Conservation (phyloP, 2,888 invertebrate genomes). For the Amaurobius ferox region DNA sequence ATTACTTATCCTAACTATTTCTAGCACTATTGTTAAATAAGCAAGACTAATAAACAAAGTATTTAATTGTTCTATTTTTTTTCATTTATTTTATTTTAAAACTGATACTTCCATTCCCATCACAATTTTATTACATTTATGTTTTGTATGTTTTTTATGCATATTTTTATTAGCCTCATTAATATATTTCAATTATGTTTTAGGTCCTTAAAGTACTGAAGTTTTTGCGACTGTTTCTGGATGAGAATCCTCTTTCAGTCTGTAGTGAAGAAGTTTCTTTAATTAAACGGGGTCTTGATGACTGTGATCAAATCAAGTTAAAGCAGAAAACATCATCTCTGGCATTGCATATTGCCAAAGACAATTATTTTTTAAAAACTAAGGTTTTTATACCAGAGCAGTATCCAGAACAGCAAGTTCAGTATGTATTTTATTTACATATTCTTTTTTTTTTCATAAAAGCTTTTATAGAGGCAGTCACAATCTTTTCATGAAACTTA, state of each 20-base stretch:
- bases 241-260: slow-evolving; percentile 84
- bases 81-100: too few relatives aligned
- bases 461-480: too few relatives aligned
- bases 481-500: too few relatives aligned
- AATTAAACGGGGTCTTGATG: slow-evolving; percentile 80
- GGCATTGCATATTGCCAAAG: slow-evolving; percentile 81
- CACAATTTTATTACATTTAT: too few relatives aligned
- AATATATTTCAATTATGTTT: too few relatives aligned
- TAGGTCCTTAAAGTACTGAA: slow-evolving; percentile 81
- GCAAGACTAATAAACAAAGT: too few relatives aligned
- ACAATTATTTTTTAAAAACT: slow-evolving; percentile 82
- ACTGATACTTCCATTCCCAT: too few relatives aligned
- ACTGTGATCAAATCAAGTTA: slow-evolving; percentile 82
- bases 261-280: slow-evolving; percentile 85
- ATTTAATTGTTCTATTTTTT: too few relatives aligned
- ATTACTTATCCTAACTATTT: too few relatives aligned
- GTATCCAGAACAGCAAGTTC: slow-evolving; percentile 81
- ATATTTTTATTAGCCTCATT: too few relatives aligned
- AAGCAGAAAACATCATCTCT: slow-evolving; percentile 83
- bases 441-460: not conserved
- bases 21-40: too few relatives aligned
- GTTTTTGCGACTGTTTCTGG: slow-evolving; percentile 83
- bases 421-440: slow-evolving; percentile 77
- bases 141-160: too few relatives aligned
- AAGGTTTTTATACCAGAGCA: slow-evolving; percentile 82